Conservation (phyloP, 2,797 vertebrate species). For the Naso thynnoides region DNA sequence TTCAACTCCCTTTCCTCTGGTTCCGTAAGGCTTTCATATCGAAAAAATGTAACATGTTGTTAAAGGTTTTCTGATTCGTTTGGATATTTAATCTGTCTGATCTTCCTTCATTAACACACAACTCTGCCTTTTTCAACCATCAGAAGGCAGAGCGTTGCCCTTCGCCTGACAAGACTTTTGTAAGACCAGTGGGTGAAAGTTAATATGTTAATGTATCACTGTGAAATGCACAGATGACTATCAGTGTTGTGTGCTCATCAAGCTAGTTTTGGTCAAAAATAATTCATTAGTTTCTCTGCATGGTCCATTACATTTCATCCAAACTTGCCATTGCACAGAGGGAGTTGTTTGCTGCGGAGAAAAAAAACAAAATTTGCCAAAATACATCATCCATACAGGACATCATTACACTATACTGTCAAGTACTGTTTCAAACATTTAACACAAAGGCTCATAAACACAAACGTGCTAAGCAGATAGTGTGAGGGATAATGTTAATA, state of each 20-base stretch:
- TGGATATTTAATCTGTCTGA: not conserved
- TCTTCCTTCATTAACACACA: not conserved
- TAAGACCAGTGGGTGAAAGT: constrained; percentile 8
- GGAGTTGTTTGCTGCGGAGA: constrained; percentile 3
- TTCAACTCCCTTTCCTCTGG: not conserved
- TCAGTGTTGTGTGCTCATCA: constrained; percentile 20
- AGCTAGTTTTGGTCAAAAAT: constrained; percentile 23
- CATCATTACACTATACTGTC: too few relatives aligned
- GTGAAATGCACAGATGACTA: constrained; percentile 21
- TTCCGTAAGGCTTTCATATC: not conserved
- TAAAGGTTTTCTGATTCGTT: not conserved
- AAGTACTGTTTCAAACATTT: too few relatives aligned
- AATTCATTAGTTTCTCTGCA: constrained; percentile 42
- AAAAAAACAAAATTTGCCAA: constrained; percentile 16
- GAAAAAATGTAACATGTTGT: too few relatives aligned
- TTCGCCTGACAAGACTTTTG: not conserved
- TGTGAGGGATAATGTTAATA: too few relatives aligned
- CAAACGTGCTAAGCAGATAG: too few relatives aligned
- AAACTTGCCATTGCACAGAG: constrained; percentile 19
- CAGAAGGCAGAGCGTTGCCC: not conserved
- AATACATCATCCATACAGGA: too few relatives aligned
- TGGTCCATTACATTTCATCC: constrained; percentile 51
- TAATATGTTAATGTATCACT: constrained; percentile 3
- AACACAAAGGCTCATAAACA: too few relatives aligned
- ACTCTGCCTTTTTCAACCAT: not conserved